A percentile compares a stretch with the other conserved stretches of the same genome.
Evolutionary conservation across 2,888 invertebrate genomes (phyloP).

Genomic region (Aelia acuminata): DNA sequence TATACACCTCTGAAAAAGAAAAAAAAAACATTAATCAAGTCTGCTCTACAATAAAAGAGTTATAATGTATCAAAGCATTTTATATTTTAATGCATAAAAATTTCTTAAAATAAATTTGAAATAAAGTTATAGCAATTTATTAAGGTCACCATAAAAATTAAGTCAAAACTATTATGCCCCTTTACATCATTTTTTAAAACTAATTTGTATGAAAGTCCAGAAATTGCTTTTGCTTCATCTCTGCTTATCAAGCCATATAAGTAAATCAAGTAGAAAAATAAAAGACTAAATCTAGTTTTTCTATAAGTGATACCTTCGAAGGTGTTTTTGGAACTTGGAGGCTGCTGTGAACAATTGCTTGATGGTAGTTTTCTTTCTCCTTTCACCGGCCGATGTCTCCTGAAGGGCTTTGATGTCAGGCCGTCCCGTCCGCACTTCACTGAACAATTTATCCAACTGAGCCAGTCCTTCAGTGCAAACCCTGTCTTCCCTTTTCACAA

Average conservation of each 20-base stretch:
- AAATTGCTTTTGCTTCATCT: no score
- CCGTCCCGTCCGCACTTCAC: constrained; percentile 77
- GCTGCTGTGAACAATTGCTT: constrained; percentile 95
- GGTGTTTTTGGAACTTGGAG: constrained; percentile 95
- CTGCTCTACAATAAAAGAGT: no score
- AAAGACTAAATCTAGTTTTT: neutral
- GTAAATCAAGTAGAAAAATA: no score
- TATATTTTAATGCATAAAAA: neutral
- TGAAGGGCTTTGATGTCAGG: constrained; percentile 72
- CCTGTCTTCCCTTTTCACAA: constrained; percentile 79
- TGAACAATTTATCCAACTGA: constrained; percentile 82
- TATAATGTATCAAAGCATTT: neutral
- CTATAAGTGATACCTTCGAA: constrained; percentile 76
- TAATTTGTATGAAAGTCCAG: no score
- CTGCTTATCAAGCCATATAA: no score
- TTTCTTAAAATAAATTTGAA: no score
- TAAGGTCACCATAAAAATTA: no score
- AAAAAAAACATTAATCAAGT: neutral
- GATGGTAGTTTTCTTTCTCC: constrained; percentile 88
- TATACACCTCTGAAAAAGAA: constrained; percentile 86
- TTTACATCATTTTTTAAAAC: no score
- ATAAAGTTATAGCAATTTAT: no score
- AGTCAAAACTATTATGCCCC: no score
- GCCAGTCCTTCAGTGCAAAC: constrained; percentile 78
- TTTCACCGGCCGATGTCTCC: constrained; percentile 72